Evolutionary conservation across 1,140 invertebrate species (phyloP).

Genomic region (Zaprionus gabonicus): DNA sequence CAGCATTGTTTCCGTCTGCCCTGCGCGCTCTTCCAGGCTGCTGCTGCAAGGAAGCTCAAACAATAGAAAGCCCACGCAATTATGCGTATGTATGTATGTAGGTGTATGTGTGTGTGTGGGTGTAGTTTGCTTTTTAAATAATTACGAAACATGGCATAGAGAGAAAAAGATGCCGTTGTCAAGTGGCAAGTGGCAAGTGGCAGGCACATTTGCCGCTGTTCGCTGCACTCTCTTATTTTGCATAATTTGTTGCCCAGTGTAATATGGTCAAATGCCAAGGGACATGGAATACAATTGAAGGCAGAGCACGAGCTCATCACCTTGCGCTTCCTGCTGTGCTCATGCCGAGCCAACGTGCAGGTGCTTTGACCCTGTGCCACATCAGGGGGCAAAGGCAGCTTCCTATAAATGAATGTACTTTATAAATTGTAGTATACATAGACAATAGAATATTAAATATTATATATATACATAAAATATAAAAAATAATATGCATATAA

Average conservation of each 20-base stretch:
- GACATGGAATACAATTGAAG: conserved; percentile 7
- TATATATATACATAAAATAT: too few relatives aligned
- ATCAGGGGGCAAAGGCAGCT: not conserved
- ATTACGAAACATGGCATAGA: conserved; percentile 52
- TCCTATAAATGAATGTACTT: too few relatives aligned
- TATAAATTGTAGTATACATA: too few relatives aligned
- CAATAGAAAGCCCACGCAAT: conserved; percentile 57
- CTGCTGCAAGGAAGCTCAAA: conserved; percentile 43
- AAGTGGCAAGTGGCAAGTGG: conserved; percentile 21
- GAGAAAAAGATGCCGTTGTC: conserved; percentile 2
- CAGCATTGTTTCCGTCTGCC: not conserved
- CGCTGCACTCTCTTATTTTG: conserved; percentile 21
- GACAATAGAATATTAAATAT: too few relatives aligned
- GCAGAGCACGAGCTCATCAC: conserved; percentile 4
- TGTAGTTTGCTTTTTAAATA: conserved; percentile 70
- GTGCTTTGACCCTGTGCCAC: conserved; percentile 30
- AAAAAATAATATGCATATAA: too few relatives aligned
- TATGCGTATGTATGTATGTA: conserved; percentile 33
- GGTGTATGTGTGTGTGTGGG: conserved; percentile 17
- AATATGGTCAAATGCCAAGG: conserved; percentile 23
- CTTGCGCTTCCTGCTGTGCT: not conserved
- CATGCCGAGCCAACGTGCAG: not conserved
- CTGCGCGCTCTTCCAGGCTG: not conserved
- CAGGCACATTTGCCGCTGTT: conserved; percentile 7
- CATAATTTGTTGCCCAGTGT: conserved; percentile 36